Conservation (phyloP, 2,113 vertebrate genomes). For the Bos indicus region DNA sequence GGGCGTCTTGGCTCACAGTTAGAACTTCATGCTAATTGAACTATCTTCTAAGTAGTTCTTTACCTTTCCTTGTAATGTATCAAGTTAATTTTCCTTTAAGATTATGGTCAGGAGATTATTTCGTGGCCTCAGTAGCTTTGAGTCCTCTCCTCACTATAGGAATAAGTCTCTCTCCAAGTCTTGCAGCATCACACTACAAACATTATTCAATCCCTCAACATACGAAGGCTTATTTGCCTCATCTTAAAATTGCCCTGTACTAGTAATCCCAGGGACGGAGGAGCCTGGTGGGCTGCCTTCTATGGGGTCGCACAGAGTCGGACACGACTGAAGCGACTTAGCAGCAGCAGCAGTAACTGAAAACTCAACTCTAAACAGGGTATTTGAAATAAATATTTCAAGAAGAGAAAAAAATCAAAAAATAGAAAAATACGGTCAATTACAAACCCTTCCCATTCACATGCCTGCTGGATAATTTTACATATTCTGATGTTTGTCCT, state of each 20-base stretch:
- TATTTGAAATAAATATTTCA: neutral
- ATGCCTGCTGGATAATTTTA: neutral
- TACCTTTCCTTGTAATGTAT: neutral
- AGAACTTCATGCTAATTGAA: neutral
- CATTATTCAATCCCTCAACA: neutral
- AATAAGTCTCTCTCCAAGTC: neutral
- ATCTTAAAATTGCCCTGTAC: neutral
- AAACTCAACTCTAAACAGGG: neutral
- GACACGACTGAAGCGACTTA: too few species aligned
- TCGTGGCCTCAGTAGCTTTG: neutral
- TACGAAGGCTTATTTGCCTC: neutral
- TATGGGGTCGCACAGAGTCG: too few species aligned
- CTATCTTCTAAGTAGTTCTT: neutral
- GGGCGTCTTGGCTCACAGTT: neutral
- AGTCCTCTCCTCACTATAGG: neutral
- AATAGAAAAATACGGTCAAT: neutral
- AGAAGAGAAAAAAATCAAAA: neutral
- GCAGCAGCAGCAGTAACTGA: neutral
- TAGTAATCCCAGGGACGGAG: neutral
- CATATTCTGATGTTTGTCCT: neutral
- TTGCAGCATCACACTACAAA: neutral
- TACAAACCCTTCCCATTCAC: neutral
- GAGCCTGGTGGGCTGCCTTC: too few species aligned
- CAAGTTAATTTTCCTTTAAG: neutral
- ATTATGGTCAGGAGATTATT: neutral